Conservation (phyloP, 2,113 vertebrate genomes). For the Clarias gariepinus region DNA sequence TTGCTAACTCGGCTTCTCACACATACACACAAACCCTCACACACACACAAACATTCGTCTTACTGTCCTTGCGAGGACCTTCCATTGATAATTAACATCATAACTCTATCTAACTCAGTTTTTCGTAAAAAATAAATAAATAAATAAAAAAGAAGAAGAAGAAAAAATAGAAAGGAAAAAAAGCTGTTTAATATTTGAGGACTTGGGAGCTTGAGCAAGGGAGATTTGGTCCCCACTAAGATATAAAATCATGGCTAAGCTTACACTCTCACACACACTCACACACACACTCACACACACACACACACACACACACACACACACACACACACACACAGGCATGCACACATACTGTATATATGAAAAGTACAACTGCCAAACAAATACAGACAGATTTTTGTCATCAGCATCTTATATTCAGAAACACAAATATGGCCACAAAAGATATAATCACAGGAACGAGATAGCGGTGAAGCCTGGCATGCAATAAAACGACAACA, state of each 20-base stretch:
- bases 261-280: too few relatives aligned
- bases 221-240: not conserved
- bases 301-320: too few relatives aligned
- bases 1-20: conserved; percentile 1
- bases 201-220: too few relatives aligned
- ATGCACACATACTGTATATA: not conserved
- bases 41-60: not conserved
- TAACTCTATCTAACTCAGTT: not conserved
- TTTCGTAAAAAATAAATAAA: not conserved
- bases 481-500: conserved; percentile 1
- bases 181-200: not conserved
- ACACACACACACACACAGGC: not conserved
- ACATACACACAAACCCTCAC: not conserved
- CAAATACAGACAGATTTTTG: conserved; percentile 6
- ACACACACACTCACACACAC: too few relatives aligned
- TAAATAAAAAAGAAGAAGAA: too few relatives aligned
- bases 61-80: conserved; percentile 3
- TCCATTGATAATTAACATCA: not conserved
- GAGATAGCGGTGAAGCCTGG: conserved; percentile 7
- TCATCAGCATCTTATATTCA: conserved; percentile 1
- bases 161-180: too few relatives aligned
- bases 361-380: not conserved
- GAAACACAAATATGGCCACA: not conserved
- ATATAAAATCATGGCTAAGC: not conserved
- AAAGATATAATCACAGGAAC: not conserved